Base-by-base conservation (phyloP, 2,113 vertebrate genomes). In the Carassius auratus region DNA sequence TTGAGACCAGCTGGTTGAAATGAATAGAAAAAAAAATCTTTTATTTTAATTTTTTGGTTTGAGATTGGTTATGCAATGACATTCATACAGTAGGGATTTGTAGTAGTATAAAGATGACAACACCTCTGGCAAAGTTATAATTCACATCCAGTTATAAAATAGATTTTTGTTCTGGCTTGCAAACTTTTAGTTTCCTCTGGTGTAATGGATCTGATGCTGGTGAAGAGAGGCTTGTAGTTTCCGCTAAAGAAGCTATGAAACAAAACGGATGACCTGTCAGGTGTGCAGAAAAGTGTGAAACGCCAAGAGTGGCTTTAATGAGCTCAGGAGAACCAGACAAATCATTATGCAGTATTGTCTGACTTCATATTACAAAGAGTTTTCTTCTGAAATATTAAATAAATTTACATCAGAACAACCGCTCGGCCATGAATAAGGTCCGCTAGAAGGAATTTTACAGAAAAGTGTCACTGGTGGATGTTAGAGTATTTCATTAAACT, bases 281-380 rank as follows among this genome's bases (percentile, higher is more conserved):
- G 78, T 86, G 85, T 75, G 77, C 77, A 81, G 85, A 52, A 81
- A 64, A 26, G 85, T 86, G 85, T 86, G 38, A 81, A 81, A 74
- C 52, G 15, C 48, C 68, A 81, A 81, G 69, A 75, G 26, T 61
- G 2, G 23, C 59, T 81, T 86, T 86, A 86, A 86, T 81, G 85
- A 86, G 85, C 66, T 33, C 23, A 3, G 76, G 76, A 73, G 84
- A 86, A 74, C 26, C 19, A 55, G 80, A 82, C 78, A 36, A 82
- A 86, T 86, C 85, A 68, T 86, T 86, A 81, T 48, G 38, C 69
- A 26, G 26, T 42, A 75, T 75, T 76, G 71, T 26, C 69, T 33
- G 26, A 74, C 52, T 68, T 81, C 38, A 62, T 9, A 21, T 55
- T 82, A 50, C 48, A 17, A 17, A 77, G 66, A 78, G 62, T 33